A percentile compares a stretch with the other conserved stretches of the same genome.
Evolutionary conservation across 2,113 vertebrate genomes (phyloP).

Genomic region (Mesoclemmys tuberculata): DNA sequence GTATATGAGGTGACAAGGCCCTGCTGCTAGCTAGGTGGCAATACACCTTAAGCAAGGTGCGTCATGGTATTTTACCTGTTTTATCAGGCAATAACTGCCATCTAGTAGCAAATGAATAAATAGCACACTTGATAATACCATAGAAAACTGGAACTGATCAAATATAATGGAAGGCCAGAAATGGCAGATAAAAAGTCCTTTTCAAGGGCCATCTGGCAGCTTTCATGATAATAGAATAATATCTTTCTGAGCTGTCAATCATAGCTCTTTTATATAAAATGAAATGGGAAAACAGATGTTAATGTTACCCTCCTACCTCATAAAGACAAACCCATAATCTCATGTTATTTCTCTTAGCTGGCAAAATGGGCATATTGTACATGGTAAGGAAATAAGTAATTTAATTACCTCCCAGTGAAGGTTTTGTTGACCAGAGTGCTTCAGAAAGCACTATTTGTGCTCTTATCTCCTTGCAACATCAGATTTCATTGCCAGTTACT

Average conservation of each 20-base stretch:
- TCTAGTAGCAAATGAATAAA: neutral
- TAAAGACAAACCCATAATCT: neutral
- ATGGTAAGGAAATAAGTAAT: neutral
- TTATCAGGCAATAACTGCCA: neutral
- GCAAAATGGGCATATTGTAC: neutral
- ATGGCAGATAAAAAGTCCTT: neutral
- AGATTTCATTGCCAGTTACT: neutral
- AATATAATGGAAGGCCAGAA: neutral
- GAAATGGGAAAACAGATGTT: neutral
- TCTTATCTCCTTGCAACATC: neutral
- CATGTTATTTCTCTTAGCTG: neutral
- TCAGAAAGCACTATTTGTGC: neutral
- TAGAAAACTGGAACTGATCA: neutral
- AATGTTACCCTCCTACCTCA: neutral
- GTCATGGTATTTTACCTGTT: neutral
- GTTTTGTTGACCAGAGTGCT: neutral
- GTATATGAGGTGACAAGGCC: rapidly evolving
- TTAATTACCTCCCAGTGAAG: neutral
- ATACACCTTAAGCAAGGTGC: neutral
- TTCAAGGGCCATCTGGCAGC: neutral
- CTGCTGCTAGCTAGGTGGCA: neutral
- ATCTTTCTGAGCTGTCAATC: rapidly evolving
- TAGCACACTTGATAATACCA: neutral
- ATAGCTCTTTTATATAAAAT: rapidly evolving
- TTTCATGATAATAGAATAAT: neutral